Base-by-base conservation (phyloP, 1,140 invertebrate genomes). In the Drosophila murphyi region DNA sequence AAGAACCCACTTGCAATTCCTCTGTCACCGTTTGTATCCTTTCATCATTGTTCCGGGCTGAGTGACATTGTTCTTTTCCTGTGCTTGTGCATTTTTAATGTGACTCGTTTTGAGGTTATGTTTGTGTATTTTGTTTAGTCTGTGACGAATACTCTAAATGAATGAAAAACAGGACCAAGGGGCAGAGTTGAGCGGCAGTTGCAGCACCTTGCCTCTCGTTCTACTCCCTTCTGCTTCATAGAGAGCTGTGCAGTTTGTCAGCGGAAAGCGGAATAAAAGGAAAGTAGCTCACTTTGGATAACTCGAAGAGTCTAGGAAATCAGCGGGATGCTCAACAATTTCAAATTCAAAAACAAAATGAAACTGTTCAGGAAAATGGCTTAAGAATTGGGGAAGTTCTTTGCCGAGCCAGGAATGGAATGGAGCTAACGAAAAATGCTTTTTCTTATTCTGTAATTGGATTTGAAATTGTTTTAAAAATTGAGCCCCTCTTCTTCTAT, bases 331-430 rank as follows among this genome's bases (percentile, higher is more conserved):
- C 77, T 70, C 74, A 72, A 35, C 70, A 83, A 88, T 88, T 88
- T 73, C 39, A 64, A 59, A 74, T 79, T 78, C 73, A 61, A 87
- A 82, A 87, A 80, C 94, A 96, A 91, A 95, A 96, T 94, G 95
- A 96, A 93, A 95, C 95, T 91, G 92, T 93, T 72, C 37, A 61
- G 54, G 72, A 93, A 57, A 94, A 94, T 72, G 96, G 96, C 54
- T 94, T 97, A 80, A 47, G 59, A 68, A 69, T 62, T 64, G 43
- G 45, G 43, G 34, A 29, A 64, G 43, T 51, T 56, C 56, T 39
- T 55, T 12, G 29, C 10, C 39, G 6, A 59, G 56, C 45, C 54
- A 35, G 5, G 60, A 63, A 80, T 73, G 65, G 82, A 78, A 74
- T 67, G 77, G 72, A 80, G 73, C 63, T 70, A 83, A 88, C 73